Evolutionary conservation across 2,797 vertebrate species (phyloP).

Genomic region (Sarcoramphus papa): DNA sequence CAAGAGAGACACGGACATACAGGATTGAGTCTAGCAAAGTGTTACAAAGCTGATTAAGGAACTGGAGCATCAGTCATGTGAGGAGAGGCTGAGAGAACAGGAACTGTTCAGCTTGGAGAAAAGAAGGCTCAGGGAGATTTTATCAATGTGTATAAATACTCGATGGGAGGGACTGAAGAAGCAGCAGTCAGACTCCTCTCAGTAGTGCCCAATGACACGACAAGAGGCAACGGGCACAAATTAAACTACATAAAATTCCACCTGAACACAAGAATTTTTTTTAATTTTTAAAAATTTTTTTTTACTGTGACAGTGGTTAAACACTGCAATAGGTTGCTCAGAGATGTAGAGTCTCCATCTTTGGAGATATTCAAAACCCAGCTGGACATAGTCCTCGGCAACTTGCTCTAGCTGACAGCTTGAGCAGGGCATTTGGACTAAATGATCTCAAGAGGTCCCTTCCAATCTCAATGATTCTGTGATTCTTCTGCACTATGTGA

Average conservation of each 20-base stretch:
- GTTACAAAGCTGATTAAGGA: not conserved
- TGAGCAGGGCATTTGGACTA: not conserved
- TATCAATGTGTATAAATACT: not conserved
- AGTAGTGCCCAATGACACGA: not conserved
- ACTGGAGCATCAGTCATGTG: not conserved
- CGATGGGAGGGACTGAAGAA: not conserved
- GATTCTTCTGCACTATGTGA: not conserved
- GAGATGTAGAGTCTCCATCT: not conserved
- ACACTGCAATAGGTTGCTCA: not conserved
- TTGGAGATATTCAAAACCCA: not conserved
- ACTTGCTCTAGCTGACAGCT: not conserved
- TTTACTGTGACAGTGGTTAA: not conserved
- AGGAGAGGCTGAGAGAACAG: not conserved
- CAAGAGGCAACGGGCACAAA: not conserved
- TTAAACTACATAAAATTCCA: not conserved
- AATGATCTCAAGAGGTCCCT: not conserved
- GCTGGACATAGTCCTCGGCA: not conserved
- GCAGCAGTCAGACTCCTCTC: not conserved
- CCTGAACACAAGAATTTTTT: not conserved
- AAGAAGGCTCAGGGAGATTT: not conserved
- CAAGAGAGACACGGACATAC: not conserved
- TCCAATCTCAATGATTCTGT: not conserved
- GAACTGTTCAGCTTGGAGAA: not conserved
- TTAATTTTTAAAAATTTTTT: no score
- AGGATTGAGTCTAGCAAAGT: not conserved